These are phyloP conservation scores for Varroa destructor DNA, from an alignment of 1,140 invertebrate genomes.

Conservation along the genomic window DNA sequence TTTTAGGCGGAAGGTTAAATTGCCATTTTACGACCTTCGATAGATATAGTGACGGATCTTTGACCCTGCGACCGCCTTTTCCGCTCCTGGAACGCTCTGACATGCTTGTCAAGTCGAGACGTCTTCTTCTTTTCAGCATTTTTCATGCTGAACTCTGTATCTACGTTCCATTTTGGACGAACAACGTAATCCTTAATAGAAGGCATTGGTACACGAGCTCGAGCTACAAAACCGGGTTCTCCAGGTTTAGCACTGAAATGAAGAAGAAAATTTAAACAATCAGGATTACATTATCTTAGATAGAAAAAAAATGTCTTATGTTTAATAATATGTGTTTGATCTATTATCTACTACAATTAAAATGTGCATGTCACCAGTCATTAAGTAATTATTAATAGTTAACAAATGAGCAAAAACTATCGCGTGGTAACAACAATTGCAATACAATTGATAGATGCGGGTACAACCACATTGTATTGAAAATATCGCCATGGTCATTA, in stretches of 20 bases:
- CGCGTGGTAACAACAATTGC: too few species aligned
- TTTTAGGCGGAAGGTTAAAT: slow-evolving; percentile 44
- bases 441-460: too few species aligned
- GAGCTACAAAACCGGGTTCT: slow-evolving; percentile 81
- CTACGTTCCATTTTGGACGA: slow-evolving; percentile 75
- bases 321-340: slow-evolving; percentile 27
- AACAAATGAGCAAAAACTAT: too few species aligned
- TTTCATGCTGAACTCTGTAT: slow-evolving; percentile 59
- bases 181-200: slow-evolving; percentile 94
- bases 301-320: background rate
- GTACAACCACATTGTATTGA: too few species aligned
- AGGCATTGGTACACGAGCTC: slow-evolving; percentile 83
- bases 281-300: slow-evolving; percentile 25
- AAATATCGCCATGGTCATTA: too few species aligned
- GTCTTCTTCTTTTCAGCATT: slow-evolving; percentile 55
- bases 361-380: background rate
- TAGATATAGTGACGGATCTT: slow-evolving; percentile 78
- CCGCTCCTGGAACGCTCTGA: slow-evolving; percentile 71
- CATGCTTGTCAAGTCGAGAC: slow-evolving; percentile 75
- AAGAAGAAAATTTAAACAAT: slow-evolving; percentile 11
- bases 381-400: background rate
- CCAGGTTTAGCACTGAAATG: slow-evolving; percentile 59
- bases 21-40: slow-evolving; percentile 88
- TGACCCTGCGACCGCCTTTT: slow-evolving; percentile 62
- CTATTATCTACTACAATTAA: slow-evolving; percentile 27